Evolutionary conservation across 2,113 vertebrate species (phyloP).

Genomic region (Sclerurus mexicanus): DNA sequence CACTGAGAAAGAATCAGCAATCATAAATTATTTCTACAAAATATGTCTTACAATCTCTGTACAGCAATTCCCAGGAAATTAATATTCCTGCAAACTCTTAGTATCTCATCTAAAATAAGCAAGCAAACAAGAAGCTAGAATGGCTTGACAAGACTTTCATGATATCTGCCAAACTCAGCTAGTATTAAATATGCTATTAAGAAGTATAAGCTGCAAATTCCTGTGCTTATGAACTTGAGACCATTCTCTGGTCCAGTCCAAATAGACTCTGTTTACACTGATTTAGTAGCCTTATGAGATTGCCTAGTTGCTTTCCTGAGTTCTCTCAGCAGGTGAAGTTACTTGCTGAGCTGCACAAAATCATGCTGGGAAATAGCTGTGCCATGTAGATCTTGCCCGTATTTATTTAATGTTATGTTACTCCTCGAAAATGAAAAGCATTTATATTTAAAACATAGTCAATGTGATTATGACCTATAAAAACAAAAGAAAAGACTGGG

Average conservation of each 20-base stretch:
- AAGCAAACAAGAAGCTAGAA: background rate
- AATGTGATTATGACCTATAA: conserved; percentile 35
- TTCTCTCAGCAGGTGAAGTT: conserved; percentile 39
- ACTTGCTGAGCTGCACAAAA: conserved; percentile 17
- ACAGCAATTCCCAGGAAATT: background rate
- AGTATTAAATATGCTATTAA: background rate
- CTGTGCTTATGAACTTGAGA: background rate
- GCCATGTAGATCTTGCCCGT: background rate
- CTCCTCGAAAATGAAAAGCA: conserved; percentile 17
- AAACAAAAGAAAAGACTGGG: background rate
- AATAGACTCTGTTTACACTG: conserved; percentile 37
- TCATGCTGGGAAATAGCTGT: conserved; percentile 19
- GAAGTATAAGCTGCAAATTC: conserved; percentile 24
- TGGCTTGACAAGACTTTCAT: background rate
- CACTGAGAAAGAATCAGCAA: background rate
- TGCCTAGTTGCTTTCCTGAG: conserved; percentile 18
- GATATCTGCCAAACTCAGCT: background rate
- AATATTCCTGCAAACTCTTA: background rate
- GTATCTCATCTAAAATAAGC: background rate
- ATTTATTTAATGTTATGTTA: conserved; percentile 51
- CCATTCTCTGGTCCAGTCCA: background rate
- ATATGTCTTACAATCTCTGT: background rate
- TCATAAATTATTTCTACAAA: background rate
- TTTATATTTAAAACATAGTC: conserved; percentile 29
- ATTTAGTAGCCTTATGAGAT: conserved; percentile 17